Evolutionary conservation across 2,797 vertebrate species (phyloP).

Genomic region (Acanthornis magna): DNA sequence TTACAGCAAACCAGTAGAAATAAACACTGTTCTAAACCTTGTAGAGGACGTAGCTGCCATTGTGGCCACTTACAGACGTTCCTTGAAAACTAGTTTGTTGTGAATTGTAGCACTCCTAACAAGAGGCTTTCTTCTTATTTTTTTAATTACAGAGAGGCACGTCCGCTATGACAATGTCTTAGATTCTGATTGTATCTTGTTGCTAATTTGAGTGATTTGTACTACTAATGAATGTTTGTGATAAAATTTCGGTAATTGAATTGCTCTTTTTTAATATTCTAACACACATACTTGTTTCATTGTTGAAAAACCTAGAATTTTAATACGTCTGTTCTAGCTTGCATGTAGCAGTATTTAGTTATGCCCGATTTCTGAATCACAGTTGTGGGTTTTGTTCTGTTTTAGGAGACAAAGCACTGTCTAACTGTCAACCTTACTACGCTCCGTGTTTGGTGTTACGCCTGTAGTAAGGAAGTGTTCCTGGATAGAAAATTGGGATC

Average conservation of each 20-base stretch:
- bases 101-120: background rate
- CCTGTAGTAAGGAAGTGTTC: slow-evolving; percentile 97
- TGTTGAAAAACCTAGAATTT: background rate
- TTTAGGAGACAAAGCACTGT: slow-evolving; percentile 91
- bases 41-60: background rate
- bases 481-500: slow-evolving; percentile 90
- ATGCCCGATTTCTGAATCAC: background rate
- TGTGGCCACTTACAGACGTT: background rate
- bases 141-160: background rate
- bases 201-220: background rate
- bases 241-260: background rate
- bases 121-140: background rate
- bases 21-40: background rate
- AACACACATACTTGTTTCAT: background rate
- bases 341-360: background rate
- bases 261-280: background rate
- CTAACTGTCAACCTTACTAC: slow-evolving; percentile 98
- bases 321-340: background rate
- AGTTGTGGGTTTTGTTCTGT: background rate
- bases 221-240: background rate
- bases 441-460: slow-evolving; percentile 97
- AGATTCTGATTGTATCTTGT: background rate
- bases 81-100: background rate
- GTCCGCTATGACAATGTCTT: background rate
- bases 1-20: background rate